A percentile compares a stretch with the other conserved stretches of the same genome.
Evolutionary conservation across 2,888 invertebrate genomes (phyloP).

Genomic region (Automeris io): DNA sequence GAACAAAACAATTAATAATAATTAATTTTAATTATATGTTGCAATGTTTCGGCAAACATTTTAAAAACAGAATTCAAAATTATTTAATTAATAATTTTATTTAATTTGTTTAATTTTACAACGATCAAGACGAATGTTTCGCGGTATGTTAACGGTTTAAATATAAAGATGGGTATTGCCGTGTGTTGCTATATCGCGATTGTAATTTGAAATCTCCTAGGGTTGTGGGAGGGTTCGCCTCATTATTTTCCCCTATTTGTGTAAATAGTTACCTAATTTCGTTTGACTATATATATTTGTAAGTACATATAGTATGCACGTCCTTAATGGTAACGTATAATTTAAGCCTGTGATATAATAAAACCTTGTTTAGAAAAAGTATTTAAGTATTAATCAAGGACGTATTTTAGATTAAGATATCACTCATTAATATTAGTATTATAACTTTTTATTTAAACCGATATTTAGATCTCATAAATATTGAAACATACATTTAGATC

Average conservation of each 20-base stretch:
- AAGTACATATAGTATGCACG: conserved; percentile 73
- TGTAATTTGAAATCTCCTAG: conserved; percentile 72
- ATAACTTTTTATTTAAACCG: background rate
- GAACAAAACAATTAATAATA: no score
- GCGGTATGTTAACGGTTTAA: conserved; percentile 47
- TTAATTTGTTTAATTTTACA: conserved; percentile 14
- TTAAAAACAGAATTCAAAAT: background rate
- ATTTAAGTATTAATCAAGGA: conserved; percentile 50
- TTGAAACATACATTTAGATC: background rate
- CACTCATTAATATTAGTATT: background rate
- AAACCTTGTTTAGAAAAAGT: conserved; percentile 61
- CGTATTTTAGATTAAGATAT: conserved; percentile 20
- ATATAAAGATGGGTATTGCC: conserved; percentile 49
- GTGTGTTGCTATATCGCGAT: conserved; percentile 41
- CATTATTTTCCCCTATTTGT: conserved; percentile 76
- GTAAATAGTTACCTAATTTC: conserved; percentile 75
- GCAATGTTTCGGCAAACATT: background rate
- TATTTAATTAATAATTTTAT: conserved; percentile 8
- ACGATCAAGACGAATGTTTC: conserved; percentile 46
- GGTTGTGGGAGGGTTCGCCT: conserved; percentile 75
- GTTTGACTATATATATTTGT: conserved; percentile 61
- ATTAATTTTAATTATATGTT: no score
- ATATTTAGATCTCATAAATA: background rate
- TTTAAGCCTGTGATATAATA: conserved; percentile 76
- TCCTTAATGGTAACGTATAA: conserved; percentile 69